Evolutionary conservation across 2,113 vertebrate genomes (phyloP).

Genomic region (Syrmaticus mikado): DNA sequence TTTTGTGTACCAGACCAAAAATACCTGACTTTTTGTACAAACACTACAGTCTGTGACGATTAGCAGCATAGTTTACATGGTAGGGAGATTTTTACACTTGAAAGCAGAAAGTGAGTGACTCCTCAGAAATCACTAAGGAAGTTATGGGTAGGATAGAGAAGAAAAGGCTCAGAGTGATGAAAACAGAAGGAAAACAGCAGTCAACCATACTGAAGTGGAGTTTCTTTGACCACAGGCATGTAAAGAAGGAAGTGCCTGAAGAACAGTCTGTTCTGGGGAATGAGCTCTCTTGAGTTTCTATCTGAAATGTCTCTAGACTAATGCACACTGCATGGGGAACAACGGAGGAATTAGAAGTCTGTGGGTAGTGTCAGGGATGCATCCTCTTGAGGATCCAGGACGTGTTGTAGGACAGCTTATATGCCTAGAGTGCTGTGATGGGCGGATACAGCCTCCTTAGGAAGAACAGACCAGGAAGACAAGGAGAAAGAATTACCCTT

Average conservation of each 20-base stretch:
- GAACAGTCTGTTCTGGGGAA: background rate
- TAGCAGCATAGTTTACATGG: background rate
- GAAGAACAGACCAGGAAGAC: background rate
- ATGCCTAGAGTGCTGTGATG: background rate
- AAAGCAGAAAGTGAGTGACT: background rate
- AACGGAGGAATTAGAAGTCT: background rate
- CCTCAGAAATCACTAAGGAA: background rate
- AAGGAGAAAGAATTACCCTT: background rate
- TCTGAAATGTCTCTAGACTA: background rate
- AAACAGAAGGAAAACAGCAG: background rate
- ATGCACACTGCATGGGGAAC: background rate
- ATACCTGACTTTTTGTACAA: background rate
- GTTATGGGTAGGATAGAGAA: background rate
- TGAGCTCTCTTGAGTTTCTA: rapidly evolving
- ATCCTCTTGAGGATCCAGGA: background rate
- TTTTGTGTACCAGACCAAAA: too few species aligned
- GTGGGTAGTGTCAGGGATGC: background rate
- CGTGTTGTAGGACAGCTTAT: background rate
- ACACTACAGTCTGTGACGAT: background rate
- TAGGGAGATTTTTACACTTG: background rate
- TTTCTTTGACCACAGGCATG: background rate
- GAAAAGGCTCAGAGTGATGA: background rate
- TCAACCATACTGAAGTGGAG: background rate
- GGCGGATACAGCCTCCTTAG: background rate
- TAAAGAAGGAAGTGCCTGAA: background rate